Evolutionary conservation across 2,888 invertebrate genomes (phyloP).

Genomic region (Diaperis boleti): DNA sequence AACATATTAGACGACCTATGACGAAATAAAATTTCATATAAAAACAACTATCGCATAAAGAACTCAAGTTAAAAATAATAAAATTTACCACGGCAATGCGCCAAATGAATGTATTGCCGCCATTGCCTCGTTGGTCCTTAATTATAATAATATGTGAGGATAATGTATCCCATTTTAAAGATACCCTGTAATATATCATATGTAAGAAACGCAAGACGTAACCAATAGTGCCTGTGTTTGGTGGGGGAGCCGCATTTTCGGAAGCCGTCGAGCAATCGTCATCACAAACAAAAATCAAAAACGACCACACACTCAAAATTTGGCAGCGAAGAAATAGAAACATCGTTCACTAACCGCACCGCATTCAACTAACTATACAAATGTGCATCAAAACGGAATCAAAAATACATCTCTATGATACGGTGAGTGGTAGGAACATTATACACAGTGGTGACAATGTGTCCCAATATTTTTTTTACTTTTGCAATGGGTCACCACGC

Average conservation of each 20-base stretch:
- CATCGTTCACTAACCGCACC: conserved; percentile 26
- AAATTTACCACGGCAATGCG: conserved; percentile 63
- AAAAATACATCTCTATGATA: conserved; percentile 10
- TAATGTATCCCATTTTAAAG: conserved; percentile 67
- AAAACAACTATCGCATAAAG: conserved; percentile 58
- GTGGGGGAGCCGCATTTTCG: conserved; percentile 66
- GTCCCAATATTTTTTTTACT: conserved; percentile 15
- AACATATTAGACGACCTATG: conserved; percentile 55
- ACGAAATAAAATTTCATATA: conserved; percentile 61
- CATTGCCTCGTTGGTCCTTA: conserved; percentile 66
- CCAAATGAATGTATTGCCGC: conserved; percentile 54
- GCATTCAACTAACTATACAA: conserved; percentile 11
- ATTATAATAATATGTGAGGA: conserved; percentile 66
- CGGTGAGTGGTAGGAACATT: conserved; percentile 35
- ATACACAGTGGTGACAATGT: conserved; percentile 27
- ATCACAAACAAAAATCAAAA: conserved; percentile 17
- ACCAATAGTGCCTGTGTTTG: conserved; percentile 67
- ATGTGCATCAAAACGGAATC: conserved; percentile 20
- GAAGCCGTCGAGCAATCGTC: conserved; percentile 67
- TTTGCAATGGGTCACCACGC: conserved; percentile 31
- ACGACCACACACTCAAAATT: conserved; percentile 40
- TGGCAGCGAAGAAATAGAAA: conserved; percentile 48
- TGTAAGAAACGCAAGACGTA: conserved; percentile 66
- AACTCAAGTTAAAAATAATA: conserved; percentile 55
- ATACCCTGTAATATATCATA: conserved; percentile 69